Conservation (phyloP, 2,797 vertebrate species). For the Pteropus rufus region DNA sequence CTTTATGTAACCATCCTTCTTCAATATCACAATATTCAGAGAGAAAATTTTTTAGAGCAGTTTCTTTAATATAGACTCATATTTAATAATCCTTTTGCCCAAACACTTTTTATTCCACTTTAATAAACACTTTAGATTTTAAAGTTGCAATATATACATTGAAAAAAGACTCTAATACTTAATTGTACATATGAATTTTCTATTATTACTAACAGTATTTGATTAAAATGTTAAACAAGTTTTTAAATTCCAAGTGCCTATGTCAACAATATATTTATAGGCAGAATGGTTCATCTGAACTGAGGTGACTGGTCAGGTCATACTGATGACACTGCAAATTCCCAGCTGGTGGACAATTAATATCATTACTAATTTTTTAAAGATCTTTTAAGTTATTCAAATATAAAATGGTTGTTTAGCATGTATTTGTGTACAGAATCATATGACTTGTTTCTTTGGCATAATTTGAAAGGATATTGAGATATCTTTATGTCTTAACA, state of each 20-base stretch:
- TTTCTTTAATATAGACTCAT: not conserved
- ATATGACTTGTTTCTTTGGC: not conserved
- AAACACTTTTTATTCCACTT: not conserved
- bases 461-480: not conserved
- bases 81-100: not conserved
- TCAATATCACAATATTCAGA: not conserved
- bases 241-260: conserved; percentile 8
- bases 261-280: not conserved
- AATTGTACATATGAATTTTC: not conserved
- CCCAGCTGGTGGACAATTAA: not conserved
- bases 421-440: not conserved
- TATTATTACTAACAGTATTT: not conserved
- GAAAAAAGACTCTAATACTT: not conserved
- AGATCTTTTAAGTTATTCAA: not conserved
- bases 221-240: not conserved
- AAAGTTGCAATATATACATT: not conserved
- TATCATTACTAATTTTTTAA: not conserved
- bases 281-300: not conserved
- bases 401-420: not conserved
- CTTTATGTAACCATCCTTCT: not conserved
- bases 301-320: not conserved
- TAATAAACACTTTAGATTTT: not conserved
- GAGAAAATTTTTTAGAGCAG: not conserved
- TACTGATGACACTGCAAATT: not conserved
- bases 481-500: not conserved